phyloP scores from a whole-genome alignment of 2,113 vertebrate genomes.

The Connochaetes taurinus region DNA sequence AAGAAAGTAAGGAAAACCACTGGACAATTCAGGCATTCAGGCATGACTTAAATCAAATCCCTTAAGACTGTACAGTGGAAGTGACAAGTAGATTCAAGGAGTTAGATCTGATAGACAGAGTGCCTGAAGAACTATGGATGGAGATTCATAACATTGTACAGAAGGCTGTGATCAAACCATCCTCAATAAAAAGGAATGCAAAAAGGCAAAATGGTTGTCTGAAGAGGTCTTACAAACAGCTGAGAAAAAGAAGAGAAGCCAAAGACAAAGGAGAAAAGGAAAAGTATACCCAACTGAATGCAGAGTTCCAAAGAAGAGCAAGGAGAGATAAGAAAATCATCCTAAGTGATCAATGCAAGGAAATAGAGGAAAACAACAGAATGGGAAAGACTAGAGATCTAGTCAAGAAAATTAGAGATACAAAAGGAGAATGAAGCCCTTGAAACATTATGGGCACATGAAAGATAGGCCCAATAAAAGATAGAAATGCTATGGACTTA shows the following conservation, averaged over 20 bases:
- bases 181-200: not conserved
- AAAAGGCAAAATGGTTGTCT: not conserved
- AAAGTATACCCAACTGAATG: not conserved
- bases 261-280: not conserved
- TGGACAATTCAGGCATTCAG: not conserved
- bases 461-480: not conserved
- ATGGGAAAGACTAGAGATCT: not conserved
- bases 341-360: not conserved
- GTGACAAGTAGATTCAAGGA: not conserved
- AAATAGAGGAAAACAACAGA: not conserved
- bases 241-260: not conserved
- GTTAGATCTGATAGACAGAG: not conserved
- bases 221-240: not conserved
- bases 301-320: not conserved
- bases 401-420: not conserved
- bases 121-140: not conserved
- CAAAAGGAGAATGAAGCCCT: not conserved
- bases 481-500: not conserved
- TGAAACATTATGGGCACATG: not conserved
- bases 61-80: not conserved
- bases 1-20: not conserved
- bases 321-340: not conserved
- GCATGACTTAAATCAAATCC: not conserved
- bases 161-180: not conserved
- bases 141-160: not conserved